These are phyloP conservation scores for Megathymus violae DNA, from an alignment of 1,140 invertebrate species.

Conservation along the genomic window DNA sequence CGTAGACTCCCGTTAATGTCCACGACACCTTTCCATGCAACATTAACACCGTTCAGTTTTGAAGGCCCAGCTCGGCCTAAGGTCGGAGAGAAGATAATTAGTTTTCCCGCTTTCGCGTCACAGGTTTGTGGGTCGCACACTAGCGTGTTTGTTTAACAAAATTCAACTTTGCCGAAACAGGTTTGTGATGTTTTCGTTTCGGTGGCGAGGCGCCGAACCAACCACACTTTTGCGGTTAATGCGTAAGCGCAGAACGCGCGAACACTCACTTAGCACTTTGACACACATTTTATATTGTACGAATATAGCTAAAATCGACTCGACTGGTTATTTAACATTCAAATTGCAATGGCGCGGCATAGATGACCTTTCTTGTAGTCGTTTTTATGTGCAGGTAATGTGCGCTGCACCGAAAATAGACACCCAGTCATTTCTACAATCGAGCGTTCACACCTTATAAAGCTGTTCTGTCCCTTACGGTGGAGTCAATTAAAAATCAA, in stretches of 20 bases:
- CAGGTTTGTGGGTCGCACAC: constrained; percentile 56
- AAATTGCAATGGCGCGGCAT: constrained; percentile 22
- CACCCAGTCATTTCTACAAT: neutral
- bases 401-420: constrained; percentile 10
- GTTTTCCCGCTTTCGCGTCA: constrained; percentile 59
- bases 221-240: constrained; percentile 68
- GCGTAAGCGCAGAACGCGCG: constrained; percentile 52
- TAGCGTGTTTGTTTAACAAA: constrained; percentile 60
- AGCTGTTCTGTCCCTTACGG: constrained; percentile 27
- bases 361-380: constrained; percentile 14
- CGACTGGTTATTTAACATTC: constrained; percentile 44
- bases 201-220: constrained; percentile 48
- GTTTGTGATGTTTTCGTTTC: constrained; percentile 62
- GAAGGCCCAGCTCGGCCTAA: constrained; percentile 22
- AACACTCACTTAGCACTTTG: constrained; percentile 64
- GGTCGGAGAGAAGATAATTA: constrained; percentile 50
- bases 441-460: constrained; percentile 21
- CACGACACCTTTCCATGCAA: neutral
- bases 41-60: constrained; percentile 6
- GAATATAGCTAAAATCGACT: constrained; percentile 41
- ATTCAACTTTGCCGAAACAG: constrained; percentile 61
- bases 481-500: constrained; percentile 42
- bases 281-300: constrained; percentile 56
- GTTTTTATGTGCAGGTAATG: constrained; percentile 14
- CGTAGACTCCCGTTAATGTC: neutral